Conservation (phyloP, 1,140 invertebrate genomes). For the Lepidotrigona ventralis region DNA sequence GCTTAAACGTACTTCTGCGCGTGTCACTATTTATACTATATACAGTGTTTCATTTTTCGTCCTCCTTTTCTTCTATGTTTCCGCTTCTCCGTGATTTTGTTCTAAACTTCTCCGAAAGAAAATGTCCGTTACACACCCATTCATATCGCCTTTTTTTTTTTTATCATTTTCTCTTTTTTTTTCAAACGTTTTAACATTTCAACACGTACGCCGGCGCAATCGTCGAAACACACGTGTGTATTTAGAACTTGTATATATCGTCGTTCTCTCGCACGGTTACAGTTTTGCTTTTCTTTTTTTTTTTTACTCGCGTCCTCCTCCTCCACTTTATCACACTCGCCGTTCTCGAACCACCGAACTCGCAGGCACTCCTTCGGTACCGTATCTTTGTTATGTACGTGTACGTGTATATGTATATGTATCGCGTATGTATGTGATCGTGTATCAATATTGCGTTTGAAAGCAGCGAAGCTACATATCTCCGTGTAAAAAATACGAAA, state of each 20-base stretch:
- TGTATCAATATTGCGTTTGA: constrained; percentile 4
- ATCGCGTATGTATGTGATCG: neutral
- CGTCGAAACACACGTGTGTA: neutral
- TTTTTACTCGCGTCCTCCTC: neutral
- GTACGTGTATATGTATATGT: neutral
- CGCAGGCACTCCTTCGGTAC: constrained; percentile 12
- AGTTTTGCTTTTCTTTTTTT: neutral
- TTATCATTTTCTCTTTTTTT: constrained; percentile 40
- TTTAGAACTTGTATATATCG: neutral
- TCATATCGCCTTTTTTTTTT: constrained; percentile 30
- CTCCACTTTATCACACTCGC: neutral
- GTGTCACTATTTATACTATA: constrained; percentile 77
- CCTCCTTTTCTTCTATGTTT: neutral
- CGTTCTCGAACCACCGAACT: neutral
- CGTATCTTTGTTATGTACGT: neutral
- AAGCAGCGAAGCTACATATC: constrained; percentile 31
- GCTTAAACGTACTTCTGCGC: constrained; percentile 75
- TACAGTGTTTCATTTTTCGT: constrained; percentile 71
- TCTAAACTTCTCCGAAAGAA: constrained; percentile 32
- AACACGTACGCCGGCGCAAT: constrained; percentile 20
- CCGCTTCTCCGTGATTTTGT: neutral
- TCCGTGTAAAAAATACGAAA: constrained; percentile 49
- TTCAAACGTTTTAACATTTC: neutral
- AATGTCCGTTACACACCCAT: constrained; percentile 24
- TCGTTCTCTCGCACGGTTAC: constrained; percentile 52